Evolutionary conservation across 2,113 vertebrate species (phyloP).

Genomic region (Pseudopodoces humilis): DNA sequence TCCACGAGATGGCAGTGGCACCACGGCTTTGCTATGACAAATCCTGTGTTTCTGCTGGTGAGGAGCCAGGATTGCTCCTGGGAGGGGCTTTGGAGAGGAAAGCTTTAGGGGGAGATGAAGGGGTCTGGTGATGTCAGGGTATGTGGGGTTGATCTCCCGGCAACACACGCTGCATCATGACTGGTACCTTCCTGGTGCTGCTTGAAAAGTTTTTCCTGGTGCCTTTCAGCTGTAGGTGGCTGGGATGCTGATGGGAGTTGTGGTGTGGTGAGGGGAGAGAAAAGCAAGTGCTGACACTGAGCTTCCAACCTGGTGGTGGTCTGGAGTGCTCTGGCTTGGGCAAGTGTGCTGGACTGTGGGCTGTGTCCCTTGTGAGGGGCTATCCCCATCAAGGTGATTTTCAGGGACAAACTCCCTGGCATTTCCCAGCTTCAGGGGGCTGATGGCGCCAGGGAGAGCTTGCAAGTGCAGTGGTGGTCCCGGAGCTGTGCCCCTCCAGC

Average conservation of each 20-base stretch:
- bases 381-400: not conserved
- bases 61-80: not conserved
- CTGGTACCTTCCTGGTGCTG: not conserved
- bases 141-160: not conserved
- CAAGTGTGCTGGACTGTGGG: not conserved
- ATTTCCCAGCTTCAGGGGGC: not conserved
- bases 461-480: fast-evolving
- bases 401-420: fast-evolving
- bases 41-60: not conserved
- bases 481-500: not conserved
- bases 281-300: fast-evolving
- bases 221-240: not conserved
- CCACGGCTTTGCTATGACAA: not conserved
- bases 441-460: not conserved
- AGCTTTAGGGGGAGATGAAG: not conserved
- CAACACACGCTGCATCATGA: not conserved
- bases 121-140: fast-evolving
- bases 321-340: fast-evolving
- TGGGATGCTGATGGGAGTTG: not conserved
- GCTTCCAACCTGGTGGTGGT: not conserved
- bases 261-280: not conserved
- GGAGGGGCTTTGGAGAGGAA: not conserved
- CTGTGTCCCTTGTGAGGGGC: not conserved
- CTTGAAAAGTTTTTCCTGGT: not conserved
- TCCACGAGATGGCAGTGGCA: slow-evolving; percentile 67